Evolutionary conservation across 2,113 vertebrate genomes (phyloP), one percentile per base, ranked within the genome.

Genomic region (Mastomys coucha): DNA sequence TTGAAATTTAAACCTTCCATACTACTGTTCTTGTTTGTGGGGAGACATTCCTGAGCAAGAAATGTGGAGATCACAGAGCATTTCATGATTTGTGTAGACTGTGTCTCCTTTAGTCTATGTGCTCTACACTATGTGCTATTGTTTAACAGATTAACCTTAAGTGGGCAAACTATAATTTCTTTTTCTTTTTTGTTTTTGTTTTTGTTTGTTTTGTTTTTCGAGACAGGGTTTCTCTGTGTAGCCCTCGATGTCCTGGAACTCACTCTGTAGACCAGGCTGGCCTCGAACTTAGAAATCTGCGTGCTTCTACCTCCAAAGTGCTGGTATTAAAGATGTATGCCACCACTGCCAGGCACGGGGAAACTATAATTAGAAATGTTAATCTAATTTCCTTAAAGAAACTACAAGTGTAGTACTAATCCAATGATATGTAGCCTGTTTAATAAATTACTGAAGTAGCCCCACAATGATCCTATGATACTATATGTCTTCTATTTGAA

Each of bases 311-410:
- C 45, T 45, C 45, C 45, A 3, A 45, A 45, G 45, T 45, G 45
- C 45, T 45, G 45, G 45, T 45, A 45, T 45, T 45, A 45, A 45
- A 45, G 45, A 5, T 5, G 45, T 45, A 5, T 45, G 45, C 45
- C 45, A 45, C 45, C 45, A 45, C 3, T 45, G 45, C 45, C 45
- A 45, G 45, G 45, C 45, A 45, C 5, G 45, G 45, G 28, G 22
- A 90, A 91, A 36, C 22, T 88, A 67, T 92, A 81, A 91, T 82
- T 94, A 93, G 53, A 96, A 89, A 31, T 94, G n/a, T 95, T 89
- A 85, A 77, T 20, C 14, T 53, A 94, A 33, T 92, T 92, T 86
- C 0, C 20, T 51, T n/a, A 72, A 77, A 92, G 28, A 89, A 94
- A 56, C 24, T 13, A 51, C 73, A 78, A 92, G 11, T 58, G 60